phyloP scores from a whole-genome alignment of 2,113 vertebrate genomes.

The Gambusia holbrooki region DNA sequence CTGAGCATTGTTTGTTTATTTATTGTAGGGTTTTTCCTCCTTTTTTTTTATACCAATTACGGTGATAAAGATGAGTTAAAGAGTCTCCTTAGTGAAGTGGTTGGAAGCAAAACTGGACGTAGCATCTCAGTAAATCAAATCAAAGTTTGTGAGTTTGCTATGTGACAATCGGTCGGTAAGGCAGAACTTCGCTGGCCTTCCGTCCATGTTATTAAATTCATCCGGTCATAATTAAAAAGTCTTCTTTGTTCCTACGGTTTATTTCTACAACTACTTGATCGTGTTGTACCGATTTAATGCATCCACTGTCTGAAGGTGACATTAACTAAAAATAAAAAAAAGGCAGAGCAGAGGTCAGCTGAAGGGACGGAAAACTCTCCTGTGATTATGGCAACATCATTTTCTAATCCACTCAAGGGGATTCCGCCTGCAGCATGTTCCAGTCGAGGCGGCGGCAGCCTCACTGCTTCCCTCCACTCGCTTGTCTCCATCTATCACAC shows the following conservation, averaged over 20 bases:
- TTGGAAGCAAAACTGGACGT: too few relatives aligned
- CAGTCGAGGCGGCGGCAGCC: constrained; percentile 34
- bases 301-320: constrained; percentile 2
- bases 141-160: not conserved
- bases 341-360: not conserved
- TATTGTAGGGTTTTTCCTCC: too few relatives aligned
- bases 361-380: not conserved
- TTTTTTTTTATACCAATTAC: too few relatives aligned
- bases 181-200: constrained; percentile 16
- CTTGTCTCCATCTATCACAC: constrained; percentile 31
- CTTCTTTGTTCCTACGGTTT: constrained; percentile 8
- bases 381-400: not conserved
- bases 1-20: too few relatives aligned
- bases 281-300: not conserved
- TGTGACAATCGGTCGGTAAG: constrained; percentile 42
- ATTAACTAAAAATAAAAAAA: not conserved
- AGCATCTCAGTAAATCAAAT: not conserved
- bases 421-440: constrained; percentile 8
- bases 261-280: not conserved
- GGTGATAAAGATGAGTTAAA: too few relatives aligned
- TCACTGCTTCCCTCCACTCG: constrained; percentile 33
- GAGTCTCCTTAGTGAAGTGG: too few relatives aligned
- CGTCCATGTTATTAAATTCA: constrained; percentile 39
- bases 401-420: constrained; percentile 4
- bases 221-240: constrained; percentile 51